Conservation (phyloP, 1,140 invertebrate species). For the Cyrtorhinus lividipennis region DNA sequence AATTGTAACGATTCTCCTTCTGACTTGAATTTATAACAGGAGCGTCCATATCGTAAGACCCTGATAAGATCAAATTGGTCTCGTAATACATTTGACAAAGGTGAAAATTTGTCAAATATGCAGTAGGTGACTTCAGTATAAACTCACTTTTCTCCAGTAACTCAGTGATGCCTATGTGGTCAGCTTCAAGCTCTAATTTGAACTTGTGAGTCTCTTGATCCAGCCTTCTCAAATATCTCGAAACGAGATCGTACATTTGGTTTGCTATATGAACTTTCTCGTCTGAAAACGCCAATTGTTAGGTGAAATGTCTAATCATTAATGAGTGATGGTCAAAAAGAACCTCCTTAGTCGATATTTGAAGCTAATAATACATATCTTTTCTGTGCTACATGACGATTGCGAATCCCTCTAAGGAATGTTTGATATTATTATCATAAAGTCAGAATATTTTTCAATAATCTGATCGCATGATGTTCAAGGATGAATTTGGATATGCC, state of each 20-base stretch:
- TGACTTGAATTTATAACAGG: slow-evolving; percentile 14
- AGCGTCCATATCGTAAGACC: slow-evolving; percentile 19
- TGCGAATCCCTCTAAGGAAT: no score
- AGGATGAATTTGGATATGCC: no score
- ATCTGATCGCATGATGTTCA: no score
- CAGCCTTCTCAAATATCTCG: slow-evolving; percentile 77
- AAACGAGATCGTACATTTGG: slow-evolving; percentile 87
- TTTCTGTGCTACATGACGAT: no score
- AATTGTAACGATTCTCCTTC: slow-evolving; percentile 21
- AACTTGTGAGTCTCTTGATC: slow-evolving; percentile 94
- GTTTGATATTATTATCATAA: no score
- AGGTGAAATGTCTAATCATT: not conserved
- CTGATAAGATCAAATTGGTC: no score
- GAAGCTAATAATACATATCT: no score
- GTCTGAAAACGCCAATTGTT: slow-evolving; percentile 41
- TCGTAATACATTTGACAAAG: no score
- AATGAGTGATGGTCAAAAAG: slow-evolving; percentile 2
- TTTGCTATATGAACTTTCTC: slow-evolving; percentile 72
- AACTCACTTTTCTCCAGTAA: slow-evolving; percentile 65
- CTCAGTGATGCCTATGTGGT: slow-evolving; percentile 95
- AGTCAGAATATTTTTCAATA: no score
- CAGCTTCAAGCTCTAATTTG: slow-evolving; percentile 95
- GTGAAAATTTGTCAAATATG: no score
- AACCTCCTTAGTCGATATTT: no score
- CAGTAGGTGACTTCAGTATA: no score